phyloP scores from a whole-genome alignment of 2,113 vertebrate genomes.

The Ictalurus punctatus region DNA sequence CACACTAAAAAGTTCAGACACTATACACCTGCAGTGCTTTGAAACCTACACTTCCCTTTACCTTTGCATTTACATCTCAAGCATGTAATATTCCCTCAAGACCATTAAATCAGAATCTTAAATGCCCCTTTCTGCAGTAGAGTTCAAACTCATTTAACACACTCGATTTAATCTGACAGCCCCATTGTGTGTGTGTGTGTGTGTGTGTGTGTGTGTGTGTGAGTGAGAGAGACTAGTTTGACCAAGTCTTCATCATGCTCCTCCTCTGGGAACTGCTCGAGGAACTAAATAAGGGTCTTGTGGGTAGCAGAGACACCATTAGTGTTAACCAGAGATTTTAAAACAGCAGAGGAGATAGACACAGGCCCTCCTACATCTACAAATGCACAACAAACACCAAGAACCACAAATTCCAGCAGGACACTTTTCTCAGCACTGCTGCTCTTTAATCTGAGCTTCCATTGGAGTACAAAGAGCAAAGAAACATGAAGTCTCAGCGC shows the following conservation, averaged over 20 bases:
- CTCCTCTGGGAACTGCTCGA: neutral
- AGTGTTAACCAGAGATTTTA: neutral
- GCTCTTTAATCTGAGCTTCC: slow-evolving; percentile 28
- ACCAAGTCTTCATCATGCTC: neutral
- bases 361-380: neutral
- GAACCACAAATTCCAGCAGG: neutral
- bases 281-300: neutral
- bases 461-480: neutral
- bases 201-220: slow-evolving; percentile 12
- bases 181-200: neutral
- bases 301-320: neutral
- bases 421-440: slow-evolving; percentile 6
- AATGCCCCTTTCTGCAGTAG: slow-evolving; percentile 43
- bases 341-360: neutral
- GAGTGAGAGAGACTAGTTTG: neutral
- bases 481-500: neutral
- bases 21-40: slow-evolving; percentile 20
- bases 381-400: neutral
- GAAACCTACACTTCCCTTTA: slow-evolving; percentile 2
- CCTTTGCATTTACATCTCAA: slow-evolving; percentile 22
- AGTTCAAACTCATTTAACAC: slow-evolving; percentile 54
- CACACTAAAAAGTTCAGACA: slow-evolving; percentile 13
- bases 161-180: slow-evolving; percentile 24
- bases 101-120: slow-evolving; percentile 14
- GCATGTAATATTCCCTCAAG: neutral